Conservation (phyloP, 2,888 invertebrate species). For the Pheosia tremula region DNA sequence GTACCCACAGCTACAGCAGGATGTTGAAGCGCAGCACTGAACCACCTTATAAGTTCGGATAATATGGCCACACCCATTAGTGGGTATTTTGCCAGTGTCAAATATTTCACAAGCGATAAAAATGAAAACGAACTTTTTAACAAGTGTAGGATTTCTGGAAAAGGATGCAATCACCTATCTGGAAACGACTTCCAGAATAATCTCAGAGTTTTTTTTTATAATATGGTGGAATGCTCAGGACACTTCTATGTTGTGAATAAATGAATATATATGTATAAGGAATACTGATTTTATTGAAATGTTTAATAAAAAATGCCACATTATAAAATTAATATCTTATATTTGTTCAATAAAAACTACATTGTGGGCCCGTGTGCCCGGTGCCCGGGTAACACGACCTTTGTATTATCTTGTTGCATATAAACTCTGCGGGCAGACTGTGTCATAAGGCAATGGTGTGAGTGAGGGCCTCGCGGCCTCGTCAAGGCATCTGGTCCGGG, state of each 20-base stretch:
- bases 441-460: conserved; percentile 83
- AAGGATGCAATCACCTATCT: too few relatives aligned
- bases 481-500: conserved; percentile 73
- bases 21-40: conserved; percentile 65
- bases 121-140: too few relatives aligned
- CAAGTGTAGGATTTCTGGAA: too few relatives aligned
- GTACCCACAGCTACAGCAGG: conserved; percentile 88
- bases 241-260: conserved; percentile 24
- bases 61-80: too few relatives aligned
- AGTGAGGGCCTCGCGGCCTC: conserved; percentile 63
- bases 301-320: conserved; percentile 68
- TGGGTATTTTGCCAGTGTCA: too few relatives aligned
- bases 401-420: conserved; percentile 84
- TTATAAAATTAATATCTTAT: conserved; percentile 85
- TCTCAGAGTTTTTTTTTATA: too few relatives aligned
- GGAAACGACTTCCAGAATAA: too few relatives aligned
- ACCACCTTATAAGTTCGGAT: too few relatives aligned
- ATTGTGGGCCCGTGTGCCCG: conserved; percentile 84
- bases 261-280: conserved; percentile 25
- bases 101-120: neutral
- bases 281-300: conserved; percentile 25
- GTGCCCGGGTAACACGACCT: conserved; percentile 84
- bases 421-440: conserved; percentile 85
- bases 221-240: neutral
- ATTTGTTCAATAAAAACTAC: conserved; percentile 85